Base-by-base conservation (phyloP, 2,113 vertebrate species). In the Pachycephala philippinensis region DNA sequence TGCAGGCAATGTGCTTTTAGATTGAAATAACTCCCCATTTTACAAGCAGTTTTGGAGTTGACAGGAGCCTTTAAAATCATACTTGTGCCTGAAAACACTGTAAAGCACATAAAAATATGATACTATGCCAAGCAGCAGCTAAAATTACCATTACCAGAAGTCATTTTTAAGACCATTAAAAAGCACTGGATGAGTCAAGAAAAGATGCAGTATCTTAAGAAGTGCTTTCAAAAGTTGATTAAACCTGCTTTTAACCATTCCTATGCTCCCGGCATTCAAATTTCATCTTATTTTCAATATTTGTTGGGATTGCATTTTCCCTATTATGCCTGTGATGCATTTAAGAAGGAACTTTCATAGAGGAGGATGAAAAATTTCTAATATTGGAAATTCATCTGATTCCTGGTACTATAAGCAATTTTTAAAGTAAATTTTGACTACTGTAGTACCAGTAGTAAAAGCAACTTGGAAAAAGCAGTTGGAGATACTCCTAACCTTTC, bases 141-240 rank as follows among this genome's bases (percentile, higher is more conserved):
- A 77, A 84, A 97, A 90, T 37, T 33, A 28, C 60, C 79, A 92
- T 86, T 92, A 96, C 59, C 40, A 22, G 53, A 89, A 89, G 65
- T 47, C 45, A 93, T 88, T 93, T 93, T 94, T 87, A 88, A 92
- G 72, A 45, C 42, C 27, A 60, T 63, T 80, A 95, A 95, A 94
- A 90, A 27, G 31, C 44, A 86, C 14, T 22, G 47, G 30, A 54
- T 71, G 37, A 56, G 47, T 59, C 0, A 0, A 82, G 53, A 71
- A 71, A 20, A 83, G 40, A 49, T 80, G 66, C 14, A 65, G 1
- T 61, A 54, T 53, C 78, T 72, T 44, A 27, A 57, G 27, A 64
- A 64, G 21, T 9, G n/a, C 39, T 70, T 44, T 61, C 33, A 21
- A 2, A 83, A 70, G 28, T 19, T 74, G 47, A 78, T 64, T 84